Evolutionary conservation across 2,888 invertebrate genomes (phyloP), one percentile per base, ranked within the genome.

Genomic region (Mycalesis mineus): DNA sequence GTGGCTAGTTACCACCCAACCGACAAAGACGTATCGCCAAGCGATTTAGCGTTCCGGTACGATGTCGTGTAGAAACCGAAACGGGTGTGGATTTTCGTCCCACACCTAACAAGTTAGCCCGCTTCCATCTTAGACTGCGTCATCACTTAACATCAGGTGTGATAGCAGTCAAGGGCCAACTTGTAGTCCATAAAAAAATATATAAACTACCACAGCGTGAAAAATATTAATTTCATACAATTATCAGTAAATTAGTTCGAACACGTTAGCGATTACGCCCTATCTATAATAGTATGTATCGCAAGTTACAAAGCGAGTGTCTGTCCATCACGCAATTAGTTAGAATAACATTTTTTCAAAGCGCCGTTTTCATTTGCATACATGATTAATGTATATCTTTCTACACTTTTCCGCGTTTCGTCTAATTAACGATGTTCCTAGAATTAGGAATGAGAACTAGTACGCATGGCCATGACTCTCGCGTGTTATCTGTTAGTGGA

Each of bases 381-480:
- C 15, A 45, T 33, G 39, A 39, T 39, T 37, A 49, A 14, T 39
- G 28, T 6, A n/a, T 31, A 33, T 40, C 40, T 51, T 51, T 41
- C 40, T 31, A 41, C 15, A 51, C 15, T 51, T 31, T 15, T 31
- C 40, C 40, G 40, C 29, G 51, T 51, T 51, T 3, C 15, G n/a
- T 49, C 17, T 51, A 50, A 31, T 51, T 40, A 15, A 14, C 40
- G 11, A 5, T n/a, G 9, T 51, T 40, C 39, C 39, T 29, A 29
- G 51, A 54, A 54, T 54, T 39, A 11, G 48, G 48, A 54, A 44
- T 57, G 44, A 36, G 37, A 45, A 52, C 48, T 39, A 15, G 8
- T 37, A 54, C 52, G 14, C 39, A 60, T 54, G 39, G 49, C 36
- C 45, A 50, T 57, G 48, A 52, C 41, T 48, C 17, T 60, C 31